Conservation (phyloP, 1,140 invertebrate genomes). For the Drosophila equinoxialis region DNA sequence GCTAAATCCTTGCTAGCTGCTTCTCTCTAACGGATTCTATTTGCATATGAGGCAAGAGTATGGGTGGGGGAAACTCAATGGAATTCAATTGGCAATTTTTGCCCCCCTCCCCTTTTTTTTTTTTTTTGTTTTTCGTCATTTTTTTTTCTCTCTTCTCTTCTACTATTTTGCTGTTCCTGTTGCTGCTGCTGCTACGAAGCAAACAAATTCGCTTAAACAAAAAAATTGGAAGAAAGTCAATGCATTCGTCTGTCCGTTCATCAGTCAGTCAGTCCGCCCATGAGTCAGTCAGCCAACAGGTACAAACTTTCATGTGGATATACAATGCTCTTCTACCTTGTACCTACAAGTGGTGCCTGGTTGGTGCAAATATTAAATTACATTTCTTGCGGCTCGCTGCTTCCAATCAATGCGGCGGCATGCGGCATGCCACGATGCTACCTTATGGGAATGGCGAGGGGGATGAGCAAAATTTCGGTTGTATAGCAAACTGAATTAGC, state of each 20-base stretch:
- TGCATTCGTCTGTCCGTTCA: not conserved
- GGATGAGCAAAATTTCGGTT: not conserved
- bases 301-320: conserved; percentile 33
- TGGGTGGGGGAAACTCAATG: conserved; percentile 58
- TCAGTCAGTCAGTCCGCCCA: not conserved
- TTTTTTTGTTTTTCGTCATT: conserved; percentile 28
- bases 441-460: too few species aligned
- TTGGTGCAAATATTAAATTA: conserved; percentile 56
- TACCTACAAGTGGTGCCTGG: conserved; percentile 5
- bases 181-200: conserved; percentile 55
- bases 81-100: conserved; percentile 69
- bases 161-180: conserved; percentile 44
- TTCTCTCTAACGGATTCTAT: conserved; percentile 32
- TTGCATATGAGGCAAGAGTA: conserved; percentile 66
- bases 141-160: not conserved
- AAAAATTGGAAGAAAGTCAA: conserved; percentile 30
- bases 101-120: not conserved
- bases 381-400: conserved; percentile 41
- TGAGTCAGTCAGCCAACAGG: conserved; percentile 19
- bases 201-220: conserved; percentile 73
- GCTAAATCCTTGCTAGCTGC: conserved; percentile 43
- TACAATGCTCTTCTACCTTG: not conserved
- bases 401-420: conserved; percentile 27
- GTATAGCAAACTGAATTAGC: conserved; percentile 35
- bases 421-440: too few species aligned